phyloP scores from a whole-genome alignment of 2,888 invertebrate species.

The Agrotis segetum region DNA sequence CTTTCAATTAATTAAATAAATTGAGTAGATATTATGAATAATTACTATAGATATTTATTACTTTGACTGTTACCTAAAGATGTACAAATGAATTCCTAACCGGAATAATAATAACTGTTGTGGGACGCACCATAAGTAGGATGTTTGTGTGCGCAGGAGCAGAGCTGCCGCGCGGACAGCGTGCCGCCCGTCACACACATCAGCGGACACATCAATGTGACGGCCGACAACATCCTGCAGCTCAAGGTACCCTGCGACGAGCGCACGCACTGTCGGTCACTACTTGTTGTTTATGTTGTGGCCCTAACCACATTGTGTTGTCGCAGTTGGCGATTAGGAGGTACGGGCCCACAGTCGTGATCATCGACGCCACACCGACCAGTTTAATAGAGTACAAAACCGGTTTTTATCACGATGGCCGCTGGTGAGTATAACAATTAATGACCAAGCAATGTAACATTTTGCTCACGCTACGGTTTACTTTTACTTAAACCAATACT shows the following conservation, averaged over 20 bases:
- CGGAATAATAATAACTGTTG: too few relatives aligned
- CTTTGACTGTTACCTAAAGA: background rate
- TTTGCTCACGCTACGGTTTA: too few relatives aligned
- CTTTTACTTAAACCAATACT: too few relatives aligned
- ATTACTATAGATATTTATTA: too few relatives aligned
- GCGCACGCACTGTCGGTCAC: too few relatives aligned
- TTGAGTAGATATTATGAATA: too few relatives aligned
- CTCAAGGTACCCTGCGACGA: constrained; percentile 75
- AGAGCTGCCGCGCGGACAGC: constrained; percentile 71
- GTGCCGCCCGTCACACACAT: constrained; percentile 81
- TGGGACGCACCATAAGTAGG: too few relatives aligned
- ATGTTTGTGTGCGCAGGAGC: constrained; percentile 65
- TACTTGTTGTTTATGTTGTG: too few relatives aligned
- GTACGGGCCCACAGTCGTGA: constrained; percentile 82
- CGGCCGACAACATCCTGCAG: constrained; percentile 76
- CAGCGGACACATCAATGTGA: constrained; percentile 82
- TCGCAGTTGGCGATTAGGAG: constrained; percentile 79
- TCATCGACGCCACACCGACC: constrained; percentile 75
- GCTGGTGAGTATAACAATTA: constrained; percentile 74
- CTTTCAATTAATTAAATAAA: too few relatives aligned
- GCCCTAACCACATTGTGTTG: constrained; percentile 2
- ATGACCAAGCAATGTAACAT: background rate
- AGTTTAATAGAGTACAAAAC: constrained; percentile 76
- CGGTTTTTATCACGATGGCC: constrained; percentile 80
- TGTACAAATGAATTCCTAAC: background rate